Evolutionary conservation across 2,113 vertebrate genomes (phyloP).

Genomic region (Ammodytes marinus): DNA sequence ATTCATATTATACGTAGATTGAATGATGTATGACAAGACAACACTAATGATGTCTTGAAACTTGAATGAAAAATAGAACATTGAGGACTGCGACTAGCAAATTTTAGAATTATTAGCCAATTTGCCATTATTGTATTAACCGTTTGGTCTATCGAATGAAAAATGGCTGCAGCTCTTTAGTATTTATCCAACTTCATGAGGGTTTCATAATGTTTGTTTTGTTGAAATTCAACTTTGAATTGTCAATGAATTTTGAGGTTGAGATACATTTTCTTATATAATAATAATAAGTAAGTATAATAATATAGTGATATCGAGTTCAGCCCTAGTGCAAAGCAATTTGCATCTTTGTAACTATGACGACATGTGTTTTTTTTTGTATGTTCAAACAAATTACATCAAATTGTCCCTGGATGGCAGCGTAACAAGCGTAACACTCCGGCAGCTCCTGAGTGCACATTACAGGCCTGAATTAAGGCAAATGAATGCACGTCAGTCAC

Average conservation of each 20-base stretch:
- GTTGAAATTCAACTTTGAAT: not conserved
- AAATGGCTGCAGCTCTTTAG: not conserved
- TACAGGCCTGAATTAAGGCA: constrained; percentile 26
- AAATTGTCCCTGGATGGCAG: not conserved
- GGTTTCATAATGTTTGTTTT: not conserved
- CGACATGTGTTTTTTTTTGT: not conserved
- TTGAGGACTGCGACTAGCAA: not conserved
- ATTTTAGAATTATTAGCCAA: not conserved
- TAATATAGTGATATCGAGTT: not conserved
- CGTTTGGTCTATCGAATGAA: not conserved
- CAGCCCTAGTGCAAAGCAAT: not conserved
- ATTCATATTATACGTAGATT: too few species aligned
- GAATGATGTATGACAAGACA: too few species aligned
- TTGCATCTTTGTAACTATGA: not conserved
- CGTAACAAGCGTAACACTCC: not conserved
- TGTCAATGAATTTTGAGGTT: not conserved
- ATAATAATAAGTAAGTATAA: too few species aligned
- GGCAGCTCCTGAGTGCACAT: not conserved
- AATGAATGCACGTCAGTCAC: constrained; percentile 39
- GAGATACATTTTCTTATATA: not conserved
- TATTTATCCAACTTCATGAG: not conserved
- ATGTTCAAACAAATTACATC: not conserved
- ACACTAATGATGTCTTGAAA: too few species aligned
- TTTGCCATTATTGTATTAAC: not conserved
- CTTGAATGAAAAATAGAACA: not conserved